Conservation (phyloP, 2,797 vertebrate species). For the Pithecia hirsuta region DNA sequence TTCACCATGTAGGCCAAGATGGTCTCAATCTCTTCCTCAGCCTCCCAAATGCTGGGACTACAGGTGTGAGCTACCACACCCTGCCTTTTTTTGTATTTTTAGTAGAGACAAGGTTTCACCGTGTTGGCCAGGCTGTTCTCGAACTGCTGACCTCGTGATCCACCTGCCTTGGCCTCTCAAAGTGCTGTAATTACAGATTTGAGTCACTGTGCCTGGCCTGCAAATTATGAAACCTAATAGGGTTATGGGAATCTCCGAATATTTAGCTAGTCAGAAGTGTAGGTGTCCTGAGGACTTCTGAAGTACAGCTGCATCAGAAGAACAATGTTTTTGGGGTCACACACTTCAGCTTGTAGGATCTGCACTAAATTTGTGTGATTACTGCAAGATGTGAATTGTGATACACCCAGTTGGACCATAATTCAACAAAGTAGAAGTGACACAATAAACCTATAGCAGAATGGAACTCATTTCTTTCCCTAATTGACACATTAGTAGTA, state of each 20-base stretch:
- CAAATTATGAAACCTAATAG: neutral
- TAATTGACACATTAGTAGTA: neutral
- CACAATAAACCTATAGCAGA: neutral
- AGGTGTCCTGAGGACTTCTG: neutral
- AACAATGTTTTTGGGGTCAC: neutral
- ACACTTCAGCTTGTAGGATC: neutral
- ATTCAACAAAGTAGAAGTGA: neutral
- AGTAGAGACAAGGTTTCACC: too few relatives aligned
- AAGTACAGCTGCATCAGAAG: neutral
- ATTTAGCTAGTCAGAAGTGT: neutral
- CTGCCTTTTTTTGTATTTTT: too few relatives aligned
- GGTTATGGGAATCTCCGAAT: neutral
- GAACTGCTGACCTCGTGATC: too few relatives aligned
- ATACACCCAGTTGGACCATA: neutral
- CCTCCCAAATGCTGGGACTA: too few relatives aligned
- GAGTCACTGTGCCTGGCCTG: too few relatives aligned
- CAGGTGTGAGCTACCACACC: too few relatives aligned
- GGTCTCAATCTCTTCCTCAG: too few relatives aligned
- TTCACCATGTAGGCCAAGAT: too few relatives aligned
- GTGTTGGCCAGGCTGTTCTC: too few relatives aligned
- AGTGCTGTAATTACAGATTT: too few relatives aligned
- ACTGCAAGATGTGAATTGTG: neutral
- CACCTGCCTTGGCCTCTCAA: too few relatives aligned
- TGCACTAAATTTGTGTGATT: neutral
- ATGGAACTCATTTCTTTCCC: neutral